Evolutionary conservation across 2,888 invertebrate species (phyloP), one percentile per base, ranked within the genome.

Genomic region (Cephus runcator): DNA sequence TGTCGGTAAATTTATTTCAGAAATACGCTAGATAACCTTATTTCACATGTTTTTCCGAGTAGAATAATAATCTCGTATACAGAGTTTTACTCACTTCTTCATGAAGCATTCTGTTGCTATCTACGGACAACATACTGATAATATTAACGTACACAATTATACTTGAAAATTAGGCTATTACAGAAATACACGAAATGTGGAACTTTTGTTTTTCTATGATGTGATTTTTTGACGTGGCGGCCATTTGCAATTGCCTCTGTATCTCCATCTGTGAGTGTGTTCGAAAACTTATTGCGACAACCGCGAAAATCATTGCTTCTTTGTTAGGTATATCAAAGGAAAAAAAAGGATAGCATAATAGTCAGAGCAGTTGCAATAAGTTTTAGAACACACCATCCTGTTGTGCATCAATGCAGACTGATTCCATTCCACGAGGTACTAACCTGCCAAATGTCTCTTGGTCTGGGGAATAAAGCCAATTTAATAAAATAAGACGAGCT

Each of bases 61-160:
- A 56, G 23, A 56, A 56, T 56, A 56, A 23, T 56, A 23, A 56
- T 56, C 23, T 56, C 23, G 56, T 9, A 23, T 56, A 23, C 56
- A 56, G 56, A 56, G 56, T 23, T 56, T 56, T 56, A 77, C 83
- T 79, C 78, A 88, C 88, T 84, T 87, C 84, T 40, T 87, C 85
- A 75, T 84, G 84, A 11, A 83, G 81, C 73, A 82, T 75, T 69
- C 81, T 83, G 78, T 83, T 84, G 77, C 82, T 83, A 74, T 88
- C 85, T 74, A 84, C 77, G 35, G 86, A 86, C 78, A 87, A 77
- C 88, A 88, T 88, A 73, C 77, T 81, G 80, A 35, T 69, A 83
- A 82, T 82, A 81, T 85, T 69, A 30, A 69, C 73, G 34, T 23
- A 73, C 31, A 34, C 73, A 76, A 56, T 56, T 71, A 78, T 71